Evolutionary conservation across 2,113 vertebrate genomes (phyloP).

Genomic region (Paramisgurnus dabryanus): DNA sequence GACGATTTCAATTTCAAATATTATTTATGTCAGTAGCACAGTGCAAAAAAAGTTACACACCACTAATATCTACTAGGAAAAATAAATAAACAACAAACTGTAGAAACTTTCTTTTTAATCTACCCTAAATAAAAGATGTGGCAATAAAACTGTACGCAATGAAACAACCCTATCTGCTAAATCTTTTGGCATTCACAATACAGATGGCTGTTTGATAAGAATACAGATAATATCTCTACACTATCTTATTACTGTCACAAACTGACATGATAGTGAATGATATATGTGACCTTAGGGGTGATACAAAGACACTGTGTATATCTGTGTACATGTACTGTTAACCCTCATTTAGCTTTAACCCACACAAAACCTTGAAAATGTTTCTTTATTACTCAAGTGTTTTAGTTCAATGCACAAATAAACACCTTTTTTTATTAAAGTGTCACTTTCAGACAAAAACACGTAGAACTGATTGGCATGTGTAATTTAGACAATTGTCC

Average conservation of each 20-base stretch:
- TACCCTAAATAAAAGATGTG: background rate
- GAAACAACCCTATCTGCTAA: background rate
- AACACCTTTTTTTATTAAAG: background rate
- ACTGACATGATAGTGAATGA: slow-evolving; percentile 24
- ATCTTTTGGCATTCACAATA: background rate
- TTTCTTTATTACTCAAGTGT: too few relatives aligned
- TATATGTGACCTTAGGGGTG: slow-evolving; percentile 35
- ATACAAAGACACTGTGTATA: slow-evolving; percentile 43
- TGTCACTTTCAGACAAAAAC: background rate
- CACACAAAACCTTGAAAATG: too few relatives aligned
- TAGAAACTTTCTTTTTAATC: background rate
- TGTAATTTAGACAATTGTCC: slow-evolving; percentile 7
- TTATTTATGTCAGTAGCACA: background rate
- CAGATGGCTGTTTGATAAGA: slow-evolving; percentile 40
- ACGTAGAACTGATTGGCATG: slow-evolving; percentile 1
- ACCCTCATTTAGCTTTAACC: too few relatives aligned
- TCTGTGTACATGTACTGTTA: background rate
- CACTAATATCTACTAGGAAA: background rate
- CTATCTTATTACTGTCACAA: background rate
- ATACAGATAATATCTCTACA: slow-evolving; percentile 16
- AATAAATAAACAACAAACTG: background rate
- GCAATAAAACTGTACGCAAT: background rate
- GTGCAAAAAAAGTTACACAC: background rate
- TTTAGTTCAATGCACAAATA: too few relatives aligned
- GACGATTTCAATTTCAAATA: background rate